Evolutionary conservation across 2,113 vertebrate species (phyloP).

Genomic region (Steatornis caripensis): DNA sequence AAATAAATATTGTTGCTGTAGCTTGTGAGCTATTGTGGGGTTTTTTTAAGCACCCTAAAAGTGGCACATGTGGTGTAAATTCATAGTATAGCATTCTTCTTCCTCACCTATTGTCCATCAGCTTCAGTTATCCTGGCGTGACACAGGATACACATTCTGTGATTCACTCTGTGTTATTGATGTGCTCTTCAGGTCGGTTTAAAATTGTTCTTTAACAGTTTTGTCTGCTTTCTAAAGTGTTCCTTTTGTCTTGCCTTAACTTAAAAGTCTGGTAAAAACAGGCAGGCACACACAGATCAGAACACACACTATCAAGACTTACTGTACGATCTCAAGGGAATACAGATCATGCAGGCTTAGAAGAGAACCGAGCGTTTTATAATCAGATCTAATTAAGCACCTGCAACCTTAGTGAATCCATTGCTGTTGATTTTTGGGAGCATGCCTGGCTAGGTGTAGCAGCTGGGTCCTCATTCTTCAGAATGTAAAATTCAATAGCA

Average conservation of each 20-base stretch:
- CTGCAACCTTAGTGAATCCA: background rate
- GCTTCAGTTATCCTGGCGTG: background rate
- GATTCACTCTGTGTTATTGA: background rate
- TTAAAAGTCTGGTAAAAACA: background rate
- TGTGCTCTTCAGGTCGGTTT: background rate
- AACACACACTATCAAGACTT: background rate
- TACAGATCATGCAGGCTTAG: background rate
- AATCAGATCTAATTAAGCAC: background rate
- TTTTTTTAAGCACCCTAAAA: background rate
- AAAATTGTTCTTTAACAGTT: background rate
- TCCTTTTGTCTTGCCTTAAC: background rate
- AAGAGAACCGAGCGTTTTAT: background rate
- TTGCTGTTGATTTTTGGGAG: background rate
- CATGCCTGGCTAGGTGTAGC: background rate
- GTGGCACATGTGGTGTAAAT: background rate
- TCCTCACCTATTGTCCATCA: background rate
- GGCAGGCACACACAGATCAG: background rate
- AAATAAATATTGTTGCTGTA: background rate
- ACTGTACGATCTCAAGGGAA: background rate
- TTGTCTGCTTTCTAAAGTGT: background rate
- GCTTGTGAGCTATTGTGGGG: background rate
- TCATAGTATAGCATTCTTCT: background rate
- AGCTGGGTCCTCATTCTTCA: background rate
- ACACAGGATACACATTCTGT: accelerated
- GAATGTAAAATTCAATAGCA: background rate